Conservation (phyloP, 2,888 invertebrate genomes). For the Tinea trinotella region DNA sequence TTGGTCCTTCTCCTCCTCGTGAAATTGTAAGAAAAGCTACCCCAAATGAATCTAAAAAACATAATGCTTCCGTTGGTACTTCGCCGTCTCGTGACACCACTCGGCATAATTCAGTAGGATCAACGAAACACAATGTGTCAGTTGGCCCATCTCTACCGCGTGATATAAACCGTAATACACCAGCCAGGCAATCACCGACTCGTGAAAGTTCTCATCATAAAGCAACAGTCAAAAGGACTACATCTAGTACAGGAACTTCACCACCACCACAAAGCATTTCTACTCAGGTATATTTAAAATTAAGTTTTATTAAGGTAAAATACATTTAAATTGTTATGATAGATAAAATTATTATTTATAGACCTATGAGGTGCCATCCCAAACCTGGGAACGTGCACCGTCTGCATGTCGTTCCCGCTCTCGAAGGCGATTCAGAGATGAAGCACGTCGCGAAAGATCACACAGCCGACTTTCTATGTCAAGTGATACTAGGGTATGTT, state of each 20-base stretch:
- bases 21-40: slow-evolving; percentile 35
- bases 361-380: slow-evolving; percentile 66
- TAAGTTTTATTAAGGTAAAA: too few relatives aligned
- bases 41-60: not conserved
- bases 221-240: not conserved
- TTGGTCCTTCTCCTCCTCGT: slow-evolving; percentile 68
- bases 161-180: slow-evolving; percentile 26
- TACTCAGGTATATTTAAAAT: slow-evolving; percentile 82
- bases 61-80: slow-evolving; percentile 52
- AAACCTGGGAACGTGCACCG: slow-evolving; percentile 43
- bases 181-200: not conserved
- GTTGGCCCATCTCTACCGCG: slow-evolving; percentile 54
- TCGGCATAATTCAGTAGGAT: not conserved
- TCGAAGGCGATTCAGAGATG: slow-evolving; percentile 49
- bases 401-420: slow-evolving; percentile 46
- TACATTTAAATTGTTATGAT: too few relatives aligned
- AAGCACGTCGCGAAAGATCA: slow-evolving; percentile 69
- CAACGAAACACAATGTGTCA: slow-evolving; percentile 39
- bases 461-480: slow-evolving; percentile 77
- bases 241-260: slow-evolving; percentile 82
- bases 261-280: slow-evolving; percentile 90
- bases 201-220: not conserved
- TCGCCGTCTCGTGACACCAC: slow-evolving; percentile 45
- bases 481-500: slow-evolving; percentile 76
- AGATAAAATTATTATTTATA: slow-evolving; percentile 31